Percentiles rank a stretch among this genome's conserved stretches.
Evolutionary conservation across 2,888 invertebrate species (phyloP).

Genomic region (Hymenopus coronatus): DNA sequence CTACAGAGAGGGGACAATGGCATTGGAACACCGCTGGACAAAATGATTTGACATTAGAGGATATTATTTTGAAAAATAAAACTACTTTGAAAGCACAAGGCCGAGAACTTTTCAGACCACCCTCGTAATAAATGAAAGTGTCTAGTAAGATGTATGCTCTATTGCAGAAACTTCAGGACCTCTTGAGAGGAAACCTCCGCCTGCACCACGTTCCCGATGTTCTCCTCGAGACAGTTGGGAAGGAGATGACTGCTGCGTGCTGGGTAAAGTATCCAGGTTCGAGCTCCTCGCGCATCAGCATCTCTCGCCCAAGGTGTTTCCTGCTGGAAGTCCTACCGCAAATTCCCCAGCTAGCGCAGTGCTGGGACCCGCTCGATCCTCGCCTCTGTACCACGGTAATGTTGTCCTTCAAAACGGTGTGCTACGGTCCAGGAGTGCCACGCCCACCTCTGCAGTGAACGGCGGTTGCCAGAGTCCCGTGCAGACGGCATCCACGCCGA

Average conservation of each 20-base stretch:
- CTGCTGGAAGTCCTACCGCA: slow-evolving; percentile 71
- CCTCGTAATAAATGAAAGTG: no score
- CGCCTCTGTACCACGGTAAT: neutral
- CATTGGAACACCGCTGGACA: no score
- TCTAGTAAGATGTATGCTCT: no score
- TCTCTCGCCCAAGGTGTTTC: slow-evolving; percentile 76
- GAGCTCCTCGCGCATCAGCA: slow-evolving; percentile 67
- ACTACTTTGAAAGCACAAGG: no score
- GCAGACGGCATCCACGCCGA: neutral
- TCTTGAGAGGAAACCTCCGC: slow-evolving; percentile 58
- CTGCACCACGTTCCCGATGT: slow-evolving; percentile 55
- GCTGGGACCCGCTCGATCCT: slow-evolving; percentile 51
- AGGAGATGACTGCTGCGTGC: slow-evolving; percentile 59
- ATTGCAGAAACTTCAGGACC: neutral
- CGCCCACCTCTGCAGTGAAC: neutral
- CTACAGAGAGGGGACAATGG: no score
- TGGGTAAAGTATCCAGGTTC: slow-evolving; percentile 76
- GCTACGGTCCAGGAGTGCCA: neutral
- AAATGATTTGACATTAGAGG: no score
- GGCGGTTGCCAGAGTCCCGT: neutral
- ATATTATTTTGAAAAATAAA: no score
- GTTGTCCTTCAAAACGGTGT: neutral
- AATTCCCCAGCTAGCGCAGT: slow-evolving; percentile 82
- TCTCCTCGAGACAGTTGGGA: slow-evolving; percentile 53
- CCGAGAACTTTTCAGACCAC: no score